These are phyloP conservation scores for Sorex araneus DNA, from an alignment of 2,113 vertebrate species.

Conservation along the genomic window DNA sequence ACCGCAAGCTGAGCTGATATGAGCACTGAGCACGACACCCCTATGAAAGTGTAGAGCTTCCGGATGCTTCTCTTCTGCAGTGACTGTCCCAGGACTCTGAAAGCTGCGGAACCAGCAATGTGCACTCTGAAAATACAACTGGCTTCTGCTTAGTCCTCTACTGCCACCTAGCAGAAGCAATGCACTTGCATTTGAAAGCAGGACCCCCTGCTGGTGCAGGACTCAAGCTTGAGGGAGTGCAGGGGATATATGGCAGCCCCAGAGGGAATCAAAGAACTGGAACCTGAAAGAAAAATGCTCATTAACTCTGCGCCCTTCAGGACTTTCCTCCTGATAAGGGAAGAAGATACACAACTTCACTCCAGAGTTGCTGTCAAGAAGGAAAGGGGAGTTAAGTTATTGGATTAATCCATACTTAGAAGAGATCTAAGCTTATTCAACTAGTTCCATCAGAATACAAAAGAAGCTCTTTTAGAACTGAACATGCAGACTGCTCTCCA, in stretches of 20 bases:
- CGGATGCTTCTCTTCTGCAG: accelerated
- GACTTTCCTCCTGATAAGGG: not conserved
- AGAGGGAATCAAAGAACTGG: no score
- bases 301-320: accelerated
- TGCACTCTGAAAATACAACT: not conserved
- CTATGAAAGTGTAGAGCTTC: not conserved
- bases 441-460: not conserved
- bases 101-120: no score
- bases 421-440: not conserved
- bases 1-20: accelerated
- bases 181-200: not conserved
- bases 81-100: not conserved
- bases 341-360: not conserved
- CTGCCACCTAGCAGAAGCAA: conserved; percentile 18
- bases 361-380: not conserved
- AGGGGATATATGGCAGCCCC: no score
- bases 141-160: conserved; percentile 24
- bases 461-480: not conserved
- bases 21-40: accelerated
- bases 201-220: no score
- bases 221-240: no score
- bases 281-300: not conserved
- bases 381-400: no score
- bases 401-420: not conserved
- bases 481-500: not conserved